Evolutionary conservation across 2,113 vertebrate genomes (phyloP).

Genomic region (Neomonachus schauinslandi): DNA sequence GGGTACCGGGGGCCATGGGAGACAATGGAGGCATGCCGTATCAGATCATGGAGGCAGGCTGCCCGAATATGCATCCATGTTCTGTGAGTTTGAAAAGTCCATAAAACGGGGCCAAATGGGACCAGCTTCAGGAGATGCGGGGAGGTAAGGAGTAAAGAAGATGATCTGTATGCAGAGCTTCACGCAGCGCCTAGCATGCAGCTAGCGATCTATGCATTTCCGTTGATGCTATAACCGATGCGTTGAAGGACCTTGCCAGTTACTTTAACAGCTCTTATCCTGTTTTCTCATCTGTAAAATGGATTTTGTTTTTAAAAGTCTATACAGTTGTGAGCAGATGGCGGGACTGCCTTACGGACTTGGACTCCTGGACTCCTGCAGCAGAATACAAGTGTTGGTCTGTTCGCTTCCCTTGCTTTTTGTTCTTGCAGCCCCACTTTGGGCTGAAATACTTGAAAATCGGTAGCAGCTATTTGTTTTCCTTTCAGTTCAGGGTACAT

Average conservation of each 20-base stretch:
- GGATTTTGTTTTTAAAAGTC: not conserved
- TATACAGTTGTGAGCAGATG: rapidly evolving
- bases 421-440: not conserved
- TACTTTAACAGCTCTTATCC: not conserved
- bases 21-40: not conserved
- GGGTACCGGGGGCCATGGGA: not conserved
- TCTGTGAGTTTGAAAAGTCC: not conserved
- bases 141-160: not conserved
- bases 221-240: not conserved
- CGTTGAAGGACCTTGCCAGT: not conserved
- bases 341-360: not conserved
- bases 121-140: not conserved
- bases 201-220: not conserved
- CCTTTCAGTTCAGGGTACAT: not conserved
- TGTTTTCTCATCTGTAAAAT: conserved; percentile 21
- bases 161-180: rapidly evolving
- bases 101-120: not conserved
- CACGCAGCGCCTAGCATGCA: not conserved
- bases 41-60: not conserved
- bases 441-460: not conserved
- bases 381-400: not conserved
- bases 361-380: too few species aligned
- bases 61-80: rapidly evolving
- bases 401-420: not conserved
- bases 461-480: not conserved